Evolutionary conservation across 2,113 vertebrate species (phyloP), one percentile per base, ranked within the genome.

Genomic region (Grammomys surdaster): DNA sequence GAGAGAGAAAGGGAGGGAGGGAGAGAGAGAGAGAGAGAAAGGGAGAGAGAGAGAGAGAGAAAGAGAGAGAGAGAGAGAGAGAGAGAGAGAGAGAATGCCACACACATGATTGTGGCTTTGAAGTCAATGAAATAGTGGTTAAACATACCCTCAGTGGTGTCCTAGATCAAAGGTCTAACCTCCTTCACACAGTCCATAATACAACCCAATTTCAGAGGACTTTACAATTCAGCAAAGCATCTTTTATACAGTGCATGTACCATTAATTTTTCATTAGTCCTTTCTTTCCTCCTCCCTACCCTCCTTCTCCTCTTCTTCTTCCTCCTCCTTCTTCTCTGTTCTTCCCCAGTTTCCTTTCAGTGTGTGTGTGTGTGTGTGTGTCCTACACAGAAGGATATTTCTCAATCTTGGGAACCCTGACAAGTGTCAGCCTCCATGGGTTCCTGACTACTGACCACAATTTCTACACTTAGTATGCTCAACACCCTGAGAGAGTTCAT

Each of bases 401-500:
- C 93, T 77, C 92, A 93, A 93, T 48, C 31, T 77, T 67, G 56
- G 54, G 22, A 88, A 31, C 76, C 69, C 1, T 24, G 26, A 0
- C 22, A 63, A 46, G 11, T 22, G 75, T 31, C 9, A 7, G 24
- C 43, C 17, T 28, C 33, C 80, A 13, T 12, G 70, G 80, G 94
- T 56, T 67, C 72, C 70, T 67, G 12, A 67, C 85, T 17, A 63
- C 69, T 33, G 77, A 93, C 95, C 90, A 73, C 96, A 76, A 16
- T 48, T 93, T 96, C 95, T 82, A 46, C 96, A 95, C 70, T 76
- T 10, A 31, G 85, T 48, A 46, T 8, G 5, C 60, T 16, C 43
- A 48, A 51, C 5, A 8, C 91, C 87, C 95, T 43, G 0, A 11
- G 94, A 88, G 94, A 77, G 51, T 17, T 91, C 91, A 63, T 56